Conservation (phyloP, 1,140 invertebrate species). For the Parapsyche elsis region DNA sequence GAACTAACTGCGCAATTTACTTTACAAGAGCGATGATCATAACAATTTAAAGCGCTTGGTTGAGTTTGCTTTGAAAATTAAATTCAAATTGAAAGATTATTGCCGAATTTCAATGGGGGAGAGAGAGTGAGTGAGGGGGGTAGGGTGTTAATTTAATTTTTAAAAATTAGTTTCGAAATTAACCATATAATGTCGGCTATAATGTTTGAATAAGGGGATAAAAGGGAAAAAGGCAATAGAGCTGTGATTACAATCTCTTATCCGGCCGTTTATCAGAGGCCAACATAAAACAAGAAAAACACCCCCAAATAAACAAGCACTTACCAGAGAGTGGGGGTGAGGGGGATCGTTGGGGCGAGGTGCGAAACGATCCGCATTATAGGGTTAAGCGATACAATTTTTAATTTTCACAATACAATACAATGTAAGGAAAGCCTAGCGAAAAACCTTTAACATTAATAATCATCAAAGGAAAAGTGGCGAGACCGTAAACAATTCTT, state of each 20-base stretch:
- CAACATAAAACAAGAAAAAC: conserved; percentile 50
- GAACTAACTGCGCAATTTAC: too few species aligned
- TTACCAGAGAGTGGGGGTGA: conserved; percentile 28
- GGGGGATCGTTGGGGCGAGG: conserved; percentile 14
- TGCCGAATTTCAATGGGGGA: too few species aligned
- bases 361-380: background rate
- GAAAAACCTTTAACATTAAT: too few species aligned
- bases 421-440: too few species aligned
- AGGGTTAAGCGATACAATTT: conserved; percentile 7
- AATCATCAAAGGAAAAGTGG: too few species aligned
- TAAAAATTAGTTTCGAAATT: conserved; percentile 17
- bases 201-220: conserved; percentile 38
- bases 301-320: conserved; percentile 55
- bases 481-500: too few species aligned
- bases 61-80: too few species aligned
- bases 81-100: too few species aligned
- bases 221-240: conserved; percentile 44
- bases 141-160: background rate
- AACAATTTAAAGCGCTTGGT: too few species aligned
- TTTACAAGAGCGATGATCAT: too few species aligned
- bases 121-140: too few species aligned
- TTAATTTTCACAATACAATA: background rate
- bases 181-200: conserved; percentile 27
- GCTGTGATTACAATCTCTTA: conserved; percentile 56
- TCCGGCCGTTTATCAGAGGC: conserved; percentile 54